phyloP scores from a whole-genome alignment of 2,888 invertebrate species.

The Folsomia candida region DNA sequence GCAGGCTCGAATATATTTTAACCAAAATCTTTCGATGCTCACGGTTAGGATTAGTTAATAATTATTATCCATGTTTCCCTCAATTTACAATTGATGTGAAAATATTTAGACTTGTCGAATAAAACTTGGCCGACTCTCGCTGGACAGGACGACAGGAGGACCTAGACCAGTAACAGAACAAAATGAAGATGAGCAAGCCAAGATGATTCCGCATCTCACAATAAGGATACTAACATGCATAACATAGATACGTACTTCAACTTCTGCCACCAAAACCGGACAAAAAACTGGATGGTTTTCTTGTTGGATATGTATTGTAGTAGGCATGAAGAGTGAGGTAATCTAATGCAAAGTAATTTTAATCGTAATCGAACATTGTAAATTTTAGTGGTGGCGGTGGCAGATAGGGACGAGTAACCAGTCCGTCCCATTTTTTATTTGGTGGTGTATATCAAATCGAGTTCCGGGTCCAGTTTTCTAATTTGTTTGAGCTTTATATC shows the following conservation, averaged over 20 bases:
- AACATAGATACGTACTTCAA: background rate
- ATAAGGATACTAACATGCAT: background rate
- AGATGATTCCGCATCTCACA: background rate
- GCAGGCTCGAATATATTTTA: too few species aligned
- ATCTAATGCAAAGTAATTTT: background rate
- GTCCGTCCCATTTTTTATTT: background rate
- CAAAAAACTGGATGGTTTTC: background rate
- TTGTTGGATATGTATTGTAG: background rate
- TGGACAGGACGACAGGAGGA: too few species aligned
- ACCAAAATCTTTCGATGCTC: too few species aligned
- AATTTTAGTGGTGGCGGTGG: background rate
- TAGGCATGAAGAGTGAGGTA: background rate
- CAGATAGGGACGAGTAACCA: background rate
- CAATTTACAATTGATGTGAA: too few species aligned
- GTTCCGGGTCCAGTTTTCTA: background rate
- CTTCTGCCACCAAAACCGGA: background rate
- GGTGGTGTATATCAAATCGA: background rate
- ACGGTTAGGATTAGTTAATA: too few species aligned
- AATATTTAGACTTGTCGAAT: too few species aligned
- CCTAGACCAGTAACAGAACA: too few species aligned
- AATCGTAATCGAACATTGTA: background rate
- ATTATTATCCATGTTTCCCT: too few species aligned
- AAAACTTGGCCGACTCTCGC: too few species aligned
- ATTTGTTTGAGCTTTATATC: background rate
- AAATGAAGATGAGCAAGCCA: background rate